Evolutionary conservation across 2,888 invertebrate species (phyloP), one percentile per base, ranked within the genome.

Genomic region (Pristionchus mayeri): DNA sequence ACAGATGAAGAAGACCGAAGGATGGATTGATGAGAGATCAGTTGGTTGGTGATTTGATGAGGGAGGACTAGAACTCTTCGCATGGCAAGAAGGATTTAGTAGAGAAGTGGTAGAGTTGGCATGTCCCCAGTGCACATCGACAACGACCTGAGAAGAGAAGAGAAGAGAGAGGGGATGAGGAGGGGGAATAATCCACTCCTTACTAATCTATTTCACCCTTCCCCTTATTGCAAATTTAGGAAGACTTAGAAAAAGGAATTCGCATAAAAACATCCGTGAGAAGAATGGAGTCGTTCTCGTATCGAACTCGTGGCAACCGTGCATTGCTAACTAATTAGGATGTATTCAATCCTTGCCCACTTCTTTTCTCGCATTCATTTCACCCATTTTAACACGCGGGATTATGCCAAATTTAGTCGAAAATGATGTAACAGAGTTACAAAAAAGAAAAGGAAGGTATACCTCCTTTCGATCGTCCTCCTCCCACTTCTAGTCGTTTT

Each of bases 401-500:
- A n/a, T n/a, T n/a, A n/a, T n/a, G n/a, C n/a, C n/a, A n/a, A n/a
- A n/a, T n/a, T n/a, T n/a, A n/a, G n/a, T n/a, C n/a, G n/a, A n/a
- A n/a, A n/a, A n/a, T n/a, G n/a, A n/a, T n/a, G n/a, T n/a, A n/a
- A n/a, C n/a, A n/a, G n/a, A n/a, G n/a, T n/a, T n/a, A n/a, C n/a
- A n/a, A n/a, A n/a, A n/a, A n/a, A n/a, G n/a, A n/a, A n/a, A n/a
- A n/a, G n/a, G n/a, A n/a, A n/a, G n/a, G n/a, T n/a, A 21, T 63
- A 82, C 81, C 81, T 82, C 81, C 81, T 63, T 48, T 82, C 13
- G 52, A 24, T 37, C 81, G 24, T 21, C 63, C 60, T 63, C 81
- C 81, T 44, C 81, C 81, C 37, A 82, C 81, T 48, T 82, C 81
- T 30, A 82, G 30, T 30, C 81, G 81, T 40, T 82, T 82, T 60